Evolutionary conservation across 2,113 vertebrate genomes (phyloP), one percentile per base, ranked within the genome.

Genomic region (Camelus dromedarius): DNA sequence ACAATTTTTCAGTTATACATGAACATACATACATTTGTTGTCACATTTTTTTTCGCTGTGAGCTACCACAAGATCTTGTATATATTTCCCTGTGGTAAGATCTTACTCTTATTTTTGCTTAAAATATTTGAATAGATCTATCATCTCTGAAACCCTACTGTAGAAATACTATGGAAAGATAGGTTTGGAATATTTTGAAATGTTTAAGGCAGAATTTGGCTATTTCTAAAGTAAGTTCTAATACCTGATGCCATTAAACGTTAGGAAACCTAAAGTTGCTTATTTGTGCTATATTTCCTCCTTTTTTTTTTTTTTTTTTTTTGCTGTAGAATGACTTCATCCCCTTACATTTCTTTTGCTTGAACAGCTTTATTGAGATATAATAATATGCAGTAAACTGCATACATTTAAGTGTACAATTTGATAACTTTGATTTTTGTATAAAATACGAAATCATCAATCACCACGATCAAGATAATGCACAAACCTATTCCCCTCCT

Each of bases 101-200:
- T 56, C 66, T 91, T 66, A 72, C 46, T 91, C 16, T 87, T 87
- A 64, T 56, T 89, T 97, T 77, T 92, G 79, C 52, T 93, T 91
- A 93, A 66, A 67, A 19, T 54, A 56, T 67, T 92, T 85, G 46
- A 81, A 50, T 89, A 69, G 14, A 46, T 89, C 75, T 93, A 7
- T 72, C 69, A 62, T 64, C 19, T 73, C 5, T 95, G 56, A 42
- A 73, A 70, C 28, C n/a, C 22, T 72, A 6, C 16, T 60, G 6
- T 42, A 69, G 30, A 95, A 79, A 80, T 83, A 60, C 26, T 72
- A 26, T 11, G 50, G 32, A 58, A 48, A 82, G 58, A 62, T 87
- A 86, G 42, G 13, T 50, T 81, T 50, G 24, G 54, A 28, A 20
- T 83, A 15, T 24, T 90, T 86, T 79, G 8, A 42, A 38, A 73